These are phyloP conservation scores for Lordiphosa andalusiaca DNA, from an alignment of 2,888 invertebrate genomes.

Conservation along the genomic window DNA sequence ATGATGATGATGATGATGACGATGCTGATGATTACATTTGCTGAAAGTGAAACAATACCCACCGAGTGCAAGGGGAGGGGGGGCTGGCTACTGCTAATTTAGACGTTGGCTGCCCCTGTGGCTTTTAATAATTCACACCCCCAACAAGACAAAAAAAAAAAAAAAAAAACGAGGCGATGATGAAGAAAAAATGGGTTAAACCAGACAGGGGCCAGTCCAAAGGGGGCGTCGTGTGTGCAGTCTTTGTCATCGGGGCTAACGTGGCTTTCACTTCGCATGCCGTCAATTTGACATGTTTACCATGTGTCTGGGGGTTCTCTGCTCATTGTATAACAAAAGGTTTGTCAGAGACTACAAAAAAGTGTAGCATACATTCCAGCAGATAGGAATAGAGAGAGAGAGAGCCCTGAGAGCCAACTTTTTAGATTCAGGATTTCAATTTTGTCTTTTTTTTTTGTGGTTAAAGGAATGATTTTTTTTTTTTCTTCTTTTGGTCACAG, in stretches of 20 bases:
- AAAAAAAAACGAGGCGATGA: constrained; percentile 10
- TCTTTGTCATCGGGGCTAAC: constrained; percentile 58
- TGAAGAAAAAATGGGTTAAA: constrained; percentile 53
- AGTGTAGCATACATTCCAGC: constrained; percentile 28
- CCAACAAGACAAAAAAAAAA: constrained; percentile 30
- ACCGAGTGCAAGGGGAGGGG: constrained; percentile 10
- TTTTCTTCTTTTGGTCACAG: constrained; percentile 24
- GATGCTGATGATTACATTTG: constrained; percentile 51
- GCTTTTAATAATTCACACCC: constrained; percentile 74
- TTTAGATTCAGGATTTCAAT: constrained; percentile 29
- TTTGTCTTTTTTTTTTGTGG: constrained; percentile 5
- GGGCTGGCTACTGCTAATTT: constrained; percentile 53
- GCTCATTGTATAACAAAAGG: constrained; percentile 60
- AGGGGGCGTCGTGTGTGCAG: constrained; percentile 36
- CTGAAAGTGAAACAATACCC: constrained; percentile 69
- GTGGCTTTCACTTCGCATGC: constrained; percentile 67
- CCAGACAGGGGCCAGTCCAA: constrained; percentile 11
- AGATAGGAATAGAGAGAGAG: not conserved
- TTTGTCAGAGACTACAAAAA: constrained; percentile 37
- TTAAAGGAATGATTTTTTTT: constrained; percentile 7
- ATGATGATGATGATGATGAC: constrained; percentile 32
- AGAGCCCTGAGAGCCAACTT: constrained; percentile 14
- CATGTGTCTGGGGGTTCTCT: constrained; percentile 62
- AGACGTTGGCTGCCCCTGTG: constrained; percentile 53
- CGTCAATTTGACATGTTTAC: constrained; percentile 76